Percentiles rank a stretch among this genome's conserved stretches.
phyloP scores from a whole-genome alignment of 2,888 invertebrate species.

The Schizaphis graminum region DNA sequence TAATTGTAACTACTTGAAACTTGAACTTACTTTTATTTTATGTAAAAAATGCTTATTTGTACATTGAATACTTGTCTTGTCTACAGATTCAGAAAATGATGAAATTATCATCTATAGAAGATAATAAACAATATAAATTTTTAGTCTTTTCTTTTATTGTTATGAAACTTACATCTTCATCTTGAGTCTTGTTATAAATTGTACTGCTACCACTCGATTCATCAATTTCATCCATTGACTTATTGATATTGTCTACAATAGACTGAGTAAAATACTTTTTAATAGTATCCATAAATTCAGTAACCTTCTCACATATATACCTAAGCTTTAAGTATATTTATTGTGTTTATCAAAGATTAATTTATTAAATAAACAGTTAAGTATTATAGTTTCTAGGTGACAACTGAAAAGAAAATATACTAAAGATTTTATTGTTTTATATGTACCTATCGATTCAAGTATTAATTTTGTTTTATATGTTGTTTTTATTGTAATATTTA shows the following conservation, averaged over 20 bases:
- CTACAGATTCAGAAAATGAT: no score
- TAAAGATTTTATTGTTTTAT: not conserved
- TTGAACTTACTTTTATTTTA: no score
- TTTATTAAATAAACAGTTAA: not conserved
- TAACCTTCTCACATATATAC: not conserved
- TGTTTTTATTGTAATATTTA: not conserved
- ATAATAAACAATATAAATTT: no score
- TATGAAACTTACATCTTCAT: not conserved
- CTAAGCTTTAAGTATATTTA: not conserved
- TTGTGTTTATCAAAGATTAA: not conserved
- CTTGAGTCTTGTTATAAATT: not conserved
- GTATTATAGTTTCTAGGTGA: not conserved
- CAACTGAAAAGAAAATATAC: not conserved
- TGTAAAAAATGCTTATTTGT: no score
- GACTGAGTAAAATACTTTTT: slow-evolving; percentile 22
- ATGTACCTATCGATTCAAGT: not conserved
- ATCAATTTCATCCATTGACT: not conserved
- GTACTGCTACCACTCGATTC: not conserved
- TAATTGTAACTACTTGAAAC: no score
- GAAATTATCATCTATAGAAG: no score
- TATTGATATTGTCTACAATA: not conserved
- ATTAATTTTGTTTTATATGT: not conserved
- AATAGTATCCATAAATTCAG: slow-evolving; percentile 31
- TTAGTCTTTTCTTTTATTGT: not conserved
- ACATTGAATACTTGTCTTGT: no score